Percentiles rank a stretch among this genome's conserved stretches.
These are phyloP conservation scores for Thumatha senex DNA, from an alignment of 2,888 invertebrate species.

Conservation along the genomic window DNA sequence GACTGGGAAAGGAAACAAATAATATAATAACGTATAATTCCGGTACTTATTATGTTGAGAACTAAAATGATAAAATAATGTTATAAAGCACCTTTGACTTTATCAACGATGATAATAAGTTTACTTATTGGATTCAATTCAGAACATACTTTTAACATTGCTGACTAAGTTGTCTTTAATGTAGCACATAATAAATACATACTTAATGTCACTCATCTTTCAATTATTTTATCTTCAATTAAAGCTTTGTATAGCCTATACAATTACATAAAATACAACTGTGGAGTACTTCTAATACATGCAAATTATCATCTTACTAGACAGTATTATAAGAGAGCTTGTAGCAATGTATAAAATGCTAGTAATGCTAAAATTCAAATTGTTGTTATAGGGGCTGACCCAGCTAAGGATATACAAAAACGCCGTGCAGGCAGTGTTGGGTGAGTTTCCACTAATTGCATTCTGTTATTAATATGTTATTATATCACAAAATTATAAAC, in stretches of 20 bases:
- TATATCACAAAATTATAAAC: not conserved
- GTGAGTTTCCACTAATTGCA: constrained; percentile 77
- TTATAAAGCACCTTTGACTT: constrained; percentile 14
- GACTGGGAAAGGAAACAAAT: constrained; percentile 16
- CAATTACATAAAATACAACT: too few species aligned
- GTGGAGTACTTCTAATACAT: too few species aligned
- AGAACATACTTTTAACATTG: constrained; percentile 9
- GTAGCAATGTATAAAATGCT: too few species aligned
- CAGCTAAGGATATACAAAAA: constrained; percentile 91
- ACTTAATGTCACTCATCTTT: too few species aligned
- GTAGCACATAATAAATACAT: not conserved
- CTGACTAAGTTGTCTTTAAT: constrained; percentile 22
- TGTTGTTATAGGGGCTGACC: constrained; percentile 87
- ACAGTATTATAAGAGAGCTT: not conserved
- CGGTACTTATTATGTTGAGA: not conserved
- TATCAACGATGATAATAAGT: not conserved
- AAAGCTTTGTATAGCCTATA: too few species aligned
- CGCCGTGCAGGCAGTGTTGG: constrained; percentile 91
- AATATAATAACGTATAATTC: not conserved
- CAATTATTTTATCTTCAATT: too few species aligned
- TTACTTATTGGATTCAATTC: not conserved
- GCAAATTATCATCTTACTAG: not conserved
- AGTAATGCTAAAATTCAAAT: not conserved
- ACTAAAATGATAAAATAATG: not conserved
- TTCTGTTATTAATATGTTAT: not conserved